Evolutionary conservation across 2,113 vertebrate species (phyloP), one percentile per base, ranked within the genome.

Genomic region (Mustela lutreola): DNA sequence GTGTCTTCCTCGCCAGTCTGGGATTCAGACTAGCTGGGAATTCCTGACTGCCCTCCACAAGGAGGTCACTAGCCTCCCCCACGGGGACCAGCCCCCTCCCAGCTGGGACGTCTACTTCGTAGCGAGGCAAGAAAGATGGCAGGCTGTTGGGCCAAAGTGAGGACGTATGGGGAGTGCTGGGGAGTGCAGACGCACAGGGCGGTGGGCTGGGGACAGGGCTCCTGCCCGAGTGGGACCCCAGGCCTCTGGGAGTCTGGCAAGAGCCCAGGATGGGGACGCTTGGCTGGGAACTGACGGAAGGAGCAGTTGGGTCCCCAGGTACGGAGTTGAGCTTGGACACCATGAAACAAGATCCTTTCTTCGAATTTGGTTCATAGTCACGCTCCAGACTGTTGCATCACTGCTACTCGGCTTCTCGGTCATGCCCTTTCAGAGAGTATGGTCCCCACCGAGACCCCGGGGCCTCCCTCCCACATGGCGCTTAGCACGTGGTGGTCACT

Each of bases 361-460:
- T 86, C n/a, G 33, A 63, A 10, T 24, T 14, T 14, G 50, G 28
- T 19, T 60, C 92, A 21, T 15, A 0, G 19, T 58, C 33, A 12
- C 11, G 45, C 42, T 82, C 26, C 33, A 50, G 42, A 83, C 4
- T 8, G 14, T n/a, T 91, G 33, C 1, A 10, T 56, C 70, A 2
- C 1, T 48, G 67, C 53, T 15, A 3, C n/a, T 0, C 22, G 31
- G 31, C 7, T 65, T 5, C 87, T 28, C 36, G 10, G 45, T 22
- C 7, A 1, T 11, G 10, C 33, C 28, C 58, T 12, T 7, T 50
- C 22, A 53, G 63, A 33, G 39, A 45, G 56, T 45, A 39, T 39
- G 39, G 22, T n/a, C 39, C 10, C 33, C 7, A 19, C 62, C 16
- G 31, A 5, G 0, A 2, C 73, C 7, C 58, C 14, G 0, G 0